Evolutionary conservation across 2,888 invertebrate species (phyloP).

Genomic region (Ariolimax columbianus): DNA sequence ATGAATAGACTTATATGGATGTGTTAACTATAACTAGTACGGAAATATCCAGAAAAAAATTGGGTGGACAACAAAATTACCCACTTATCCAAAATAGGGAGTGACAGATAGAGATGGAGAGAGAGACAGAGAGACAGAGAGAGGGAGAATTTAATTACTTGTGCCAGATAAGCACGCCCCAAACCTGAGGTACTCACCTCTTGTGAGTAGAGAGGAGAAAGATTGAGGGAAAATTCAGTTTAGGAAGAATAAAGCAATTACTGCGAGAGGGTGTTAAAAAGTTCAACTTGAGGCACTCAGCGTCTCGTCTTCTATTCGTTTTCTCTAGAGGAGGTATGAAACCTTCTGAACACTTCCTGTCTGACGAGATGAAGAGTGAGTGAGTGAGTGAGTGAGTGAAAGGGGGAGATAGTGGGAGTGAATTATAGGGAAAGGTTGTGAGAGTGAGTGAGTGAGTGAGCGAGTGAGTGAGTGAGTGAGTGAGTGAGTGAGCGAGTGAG

Average conservation of each 20-base stretch:
- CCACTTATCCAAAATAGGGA: neutral
- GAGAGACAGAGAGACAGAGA: conserved; percentile 14
- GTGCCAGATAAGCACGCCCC: neutral
- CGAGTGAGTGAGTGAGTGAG: neutral
- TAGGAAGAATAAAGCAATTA: neutral
- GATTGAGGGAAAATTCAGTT: neutral
- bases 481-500: conserved; percentile 28
- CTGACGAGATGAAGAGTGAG: neutral
- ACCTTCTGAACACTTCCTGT: too few species aligned
- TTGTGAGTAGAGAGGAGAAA: neutral
- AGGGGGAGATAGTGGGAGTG: too few species aligned
- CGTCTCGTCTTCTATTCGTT: neutral
- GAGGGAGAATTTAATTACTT: neutral
- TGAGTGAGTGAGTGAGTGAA: neutral
- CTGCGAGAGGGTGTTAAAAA: neutral
- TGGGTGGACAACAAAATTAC: neutral
- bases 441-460: conserved; percentile 28
- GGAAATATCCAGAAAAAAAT: neutral
- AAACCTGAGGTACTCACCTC: neutral
- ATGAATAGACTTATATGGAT: neutral
- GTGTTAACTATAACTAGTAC: neutral
- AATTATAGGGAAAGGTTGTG: neutral
- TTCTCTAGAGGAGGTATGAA: too few species aligned
- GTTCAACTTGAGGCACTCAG: neutral
- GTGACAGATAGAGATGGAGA: neutral